These are phyloP conservation scores for Zoanthus gigantus DNA, from an alignment of 92 coral and sea anemone genomes.

Conservation along the genomic window DNA sequence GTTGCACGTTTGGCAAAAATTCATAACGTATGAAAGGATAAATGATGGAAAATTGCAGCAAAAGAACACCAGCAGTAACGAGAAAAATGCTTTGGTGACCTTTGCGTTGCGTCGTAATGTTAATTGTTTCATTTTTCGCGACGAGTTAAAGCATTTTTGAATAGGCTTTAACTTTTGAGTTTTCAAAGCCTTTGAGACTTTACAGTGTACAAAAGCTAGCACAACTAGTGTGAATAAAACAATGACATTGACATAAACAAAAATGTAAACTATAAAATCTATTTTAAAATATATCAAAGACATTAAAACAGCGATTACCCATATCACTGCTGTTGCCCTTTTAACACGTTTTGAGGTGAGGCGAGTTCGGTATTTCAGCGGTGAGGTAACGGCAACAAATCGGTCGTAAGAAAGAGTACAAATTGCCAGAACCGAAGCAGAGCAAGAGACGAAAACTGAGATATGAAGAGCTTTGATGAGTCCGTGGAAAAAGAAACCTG, in stretches of 20 bases:
- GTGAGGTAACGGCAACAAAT: slow-evolving; percentile 70
- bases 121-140: neutral
- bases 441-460: slow-evolving; percentile 74
- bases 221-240: slow-evolving; percentile 66
- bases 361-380: slow-evolving; percentile 72
- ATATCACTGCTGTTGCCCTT: slow-evolving; percentile 63
- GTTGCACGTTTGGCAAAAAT: slow-evolving; percentile 66
- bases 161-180: neutral
- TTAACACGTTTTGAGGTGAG: slow-evolving; percentile 65
- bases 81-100: slow-evolving; percentile 67
- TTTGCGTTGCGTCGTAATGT: slow-evolving; percentile 64
- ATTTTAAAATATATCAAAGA: slow-evolving; percentile 73
- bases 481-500: slow-evolving; percentile 37
- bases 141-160: neutral
- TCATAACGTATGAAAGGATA: slow-evolving; percentile 67
- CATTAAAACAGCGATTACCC: slow-evolving; percentile 66
- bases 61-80: slow-evolving; percentile 64
- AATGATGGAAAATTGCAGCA: slow-evolving; percentile 69
- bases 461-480: slow-evolving; percentile 70
- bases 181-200: slow-evolving; percentile 59
- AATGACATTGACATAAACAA: slow-evolving; percentile 74
- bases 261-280: slow-evolving; percentile 73
- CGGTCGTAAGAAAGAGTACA: slow-evolving; percentile 79
- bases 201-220: slow-evolving; percentile 64
- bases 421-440: slow-evolving; percentile 80